Conservation (phyloP, 1,140 invertebrate genomes). For the Zophobas atratus region DNA sequence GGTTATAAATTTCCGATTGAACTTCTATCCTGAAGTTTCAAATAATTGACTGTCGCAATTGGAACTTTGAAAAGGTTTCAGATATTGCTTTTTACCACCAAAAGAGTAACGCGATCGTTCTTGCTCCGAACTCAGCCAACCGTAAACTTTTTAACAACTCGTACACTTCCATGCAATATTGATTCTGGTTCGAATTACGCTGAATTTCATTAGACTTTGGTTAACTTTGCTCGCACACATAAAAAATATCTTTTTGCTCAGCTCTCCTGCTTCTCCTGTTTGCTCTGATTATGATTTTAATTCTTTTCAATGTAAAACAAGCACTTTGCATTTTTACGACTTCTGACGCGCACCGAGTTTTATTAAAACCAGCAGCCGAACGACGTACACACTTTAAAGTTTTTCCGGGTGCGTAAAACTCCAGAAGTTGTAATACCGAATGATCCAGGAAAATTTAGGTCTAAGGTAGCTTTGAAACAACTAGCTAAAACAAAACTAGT, state of each 20-base stretch:
- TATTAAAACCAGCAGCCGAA: conserved; percentile 30
- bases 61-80: conserved; percentile 34
- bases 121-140: not conserved
- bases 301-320: conserved; percentile 21
- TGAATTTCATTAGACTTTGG: not conserved
- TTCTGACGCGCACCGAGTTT: conserved; percentile 1
- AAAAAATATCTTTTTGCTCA: too few relatives aligned
- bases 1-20: conserved; percentile 46
- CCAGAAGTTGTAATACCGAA: not conserved
- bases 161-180: not conserved
- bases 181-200: not conserved
- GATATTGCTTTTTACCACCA: conserved; percentile 19
- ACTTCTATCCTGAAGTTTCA: conserved; percentile 33
- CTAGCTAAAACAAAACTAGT: too few relatives aligned
- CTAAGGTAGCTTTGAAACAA: too few relatives aligned
- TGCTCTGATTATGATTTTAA: not conserved
- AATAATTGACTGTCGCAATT: conserved; percentile 40
- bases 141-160: conserved; percentile 36
- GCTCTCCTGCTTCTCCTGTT: not conserved
- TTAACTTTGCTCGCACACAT: too few relatives aligned
- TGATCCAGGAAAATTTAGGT: too few relatives aligned
- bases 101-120: conserved; percentile 29
- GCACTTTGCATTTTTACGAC: conserved; percentile 43
- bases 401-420: conserved; percentile 10
- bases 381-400: conserved; percentile 20